These are phyloP conservation scores for Pedetes capensis DNA, from an alignment of 2,113 vertebrate species.

Conservation along the genomic window DNA sequence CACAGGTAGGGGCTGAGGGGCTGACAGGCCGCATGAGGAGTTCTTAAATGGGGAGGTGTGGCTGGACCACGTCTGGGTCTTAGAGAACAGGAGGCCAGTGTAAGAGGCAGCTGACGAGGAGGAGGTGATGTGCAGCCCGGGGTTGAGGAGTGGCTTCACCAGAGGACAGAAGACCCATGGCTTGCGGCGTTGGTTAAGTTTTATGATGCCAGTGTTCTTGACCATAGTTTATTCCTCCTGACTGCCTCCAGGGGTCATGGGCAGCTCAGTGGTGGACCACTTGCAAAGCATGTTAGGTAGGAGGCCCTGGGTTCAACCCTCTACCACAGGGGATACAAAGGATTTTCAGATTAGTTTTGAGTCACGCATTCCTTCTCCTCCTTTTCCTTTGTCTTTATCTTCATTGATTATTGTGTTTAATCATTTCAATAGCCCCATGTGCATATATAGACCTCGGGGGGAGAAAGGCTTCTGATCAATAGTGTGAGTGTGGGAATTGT, in stretches of 20 bases:
- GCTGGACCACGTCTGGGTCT: not conserved
- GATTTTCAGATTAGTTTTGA: not conserved
- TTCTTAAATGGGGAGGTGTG: not conserved
- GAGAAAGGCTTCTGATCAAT: not conserved
- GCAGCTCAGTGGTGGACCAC: too few relatives aligned
- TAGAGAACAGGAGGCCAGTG: too few relatives aligned
- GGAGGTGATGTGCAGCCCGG: too few relatives aligned
- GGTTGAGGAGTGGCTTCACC: not conserved
- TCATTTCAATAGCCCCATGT: not conserved
- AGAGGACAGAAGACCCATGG: not conserved
- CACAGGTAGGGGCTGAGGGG: too few relatives aligned
- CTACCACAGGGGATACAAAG: too few relatives aligned
- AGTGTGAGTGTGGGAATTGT: not conserved
- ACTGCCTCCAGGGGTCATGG: too few relatives aligned
- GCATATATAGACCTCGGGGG: not conserved
- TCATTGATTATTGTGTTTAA: not conserved
- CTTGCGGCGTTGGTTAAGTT: not conserved
- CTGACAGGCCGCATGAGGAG: too few relatives aligned
- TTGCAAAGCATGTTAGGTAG: too few relatives aligned
- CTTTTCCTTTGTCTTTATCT: not conserved
- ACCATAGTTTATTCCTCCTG: not conserved
- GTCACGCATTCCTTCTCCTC: not conserved
- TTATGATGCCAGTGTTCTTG: not conserved
- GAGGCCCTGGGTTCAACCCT: too few relatives aligned
- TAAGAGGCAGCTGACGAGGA: not conserved